phyloP scores from a whole-genome alignment of 2,113 vertebrate species.

The Anoura caudifer region DNA sequence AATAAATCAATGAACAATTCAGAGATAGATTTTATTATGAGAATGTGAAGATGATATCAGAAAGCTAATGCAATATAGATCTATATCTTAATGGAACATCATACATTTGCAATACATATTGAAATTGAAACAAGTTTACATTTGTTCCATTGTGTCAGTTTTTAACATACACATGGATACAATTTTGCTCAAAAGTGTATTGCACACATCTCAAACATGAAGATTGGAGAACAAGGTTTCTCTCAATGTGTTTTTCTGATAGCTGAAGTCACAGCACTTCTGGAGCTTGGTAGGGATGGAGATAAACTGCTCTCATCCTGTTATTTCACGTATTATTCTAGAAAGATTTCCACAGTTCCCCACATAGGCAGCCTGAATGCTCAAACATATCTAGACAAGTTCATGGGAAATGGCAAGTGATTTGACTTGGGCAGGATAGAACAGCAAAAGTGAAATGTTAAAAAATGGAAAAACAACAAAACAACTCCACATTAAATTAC shows the following conservation, averaged over 20 bases:
- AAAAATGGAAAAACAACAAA: neutral
- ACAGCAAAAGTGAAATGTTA: neutral
- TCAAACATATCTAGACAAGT: neutral
- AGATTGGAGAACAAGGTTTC: neutral
- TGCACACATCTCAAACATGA: neutral
- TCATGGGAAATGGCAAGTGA: neutral
- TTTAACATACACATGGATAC: neutral
- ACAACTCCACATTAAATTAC: neutral
- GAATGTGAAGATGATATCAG: neutral
- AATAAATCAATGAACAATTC: neutral
- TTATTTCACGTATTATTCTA: neutral
- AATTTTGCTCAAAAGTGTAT: neutral
- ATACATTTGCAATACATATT: neutral
- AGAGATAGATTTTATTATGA: neutral
- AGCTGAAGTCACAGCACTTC: neutral
- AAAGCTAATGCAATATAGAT: neutral
- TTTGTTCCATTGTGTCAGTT: neutral
- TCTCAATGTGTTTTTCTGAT: neutral
- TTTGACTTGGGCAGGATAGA: neutral
- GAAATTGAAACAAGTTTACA: neutral
- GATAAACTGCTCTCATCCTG: neutral
- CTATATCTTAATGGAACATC: neutral
- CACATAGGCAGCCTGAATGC: neutral
- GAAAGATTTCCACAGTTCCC: neutral
- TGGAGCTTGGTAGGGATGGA: neutral